Percentiles rank a stretch among this genome's conserved stretches.
These are phyloP conservation scores for Psylliodes chrysocephalus DNA, from an alignment of 2,888 invertebrate genomes.

Conservation along the genomic window DNA sequence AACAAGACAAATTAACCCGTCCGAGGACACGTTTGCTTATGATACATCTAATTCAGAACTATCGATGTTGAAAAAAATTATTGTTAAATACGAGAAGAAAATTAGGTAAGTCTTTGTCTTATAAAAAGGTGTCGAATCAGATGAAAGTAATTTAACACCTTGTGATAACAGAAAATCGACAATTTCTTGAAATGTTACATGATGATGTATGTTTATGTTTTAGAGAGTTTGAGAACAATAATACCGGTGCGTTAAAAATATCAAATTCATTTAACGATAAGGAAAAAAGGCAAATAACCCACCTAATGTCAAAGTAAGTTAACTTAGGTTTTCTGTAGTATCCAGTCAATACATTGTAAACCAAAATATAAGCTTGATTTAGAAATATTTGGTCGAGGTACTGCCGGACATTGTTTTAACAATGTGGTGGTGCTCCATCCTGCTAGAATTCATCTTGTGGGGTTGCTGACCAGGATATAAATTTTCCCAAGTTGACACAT, in stretches of 20 bases:
- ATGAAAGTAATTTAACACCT: too few species aligned
- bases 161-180: too few species aligned
- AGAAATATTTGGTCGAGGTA: too few species aligned
- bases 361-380: too few species aligned
- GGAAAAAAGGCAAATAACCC: conserved; percentile 47
- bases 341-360: too few species aligned
- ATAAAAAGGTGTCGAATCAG: too few species aligned
- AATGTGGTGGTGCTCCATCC: too few species aligned
- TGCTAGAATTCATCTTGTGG: too few species aligned
- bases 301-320: conserved; percentile 46
- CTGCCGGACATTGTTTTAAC: too few species aligned
- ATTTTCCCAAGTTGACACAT: too few species aligned
- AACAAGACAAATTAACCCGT: conserved; percentile 10
- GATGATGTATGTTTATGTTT: conserved; percentile 22
- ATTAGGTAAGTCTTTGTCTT: conserved; percentile 45
- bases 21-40: neutral
- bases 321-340: too few species aligned
- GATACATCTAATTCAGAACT: conserved; percentile 14
- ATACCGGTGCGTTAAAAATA: conserved; percentile 19
- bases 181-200: neutral
- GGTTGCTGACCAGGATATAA: too few species aligned
- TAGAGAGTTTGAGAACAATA: conserved; percentile 37
- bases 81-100: conserved; percentile 53
- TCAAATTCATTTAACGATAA: conserved; percentile 46
- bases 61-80: conserved; percentile 52